Base-by-base conservation (phyloP, 1,140 invertebrate species). In the Drosophila ananassae region DNA sequence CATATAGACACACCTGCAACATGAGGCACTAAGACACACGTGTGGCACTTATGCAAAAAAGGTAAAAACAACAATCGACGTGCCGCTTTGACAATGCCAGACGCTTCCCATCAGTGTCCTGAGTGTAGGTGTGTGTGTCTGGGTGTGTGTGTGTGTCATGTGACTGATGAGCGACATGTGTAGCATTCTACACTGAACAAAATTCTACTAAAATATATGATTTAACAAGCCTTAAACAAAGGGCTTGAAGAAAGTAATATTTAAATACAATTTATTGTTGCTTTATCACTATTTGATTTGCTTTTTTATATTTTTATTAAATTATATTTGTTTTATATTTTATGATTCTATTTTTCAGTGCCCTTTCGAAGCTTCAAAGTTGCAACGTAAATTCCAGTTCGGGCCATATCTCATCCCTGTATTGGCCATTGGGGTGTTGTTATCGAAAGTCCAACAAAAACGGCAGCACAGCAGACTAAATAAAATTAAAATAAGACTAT, bases 11-110 rank as follows among this genome's bases (percentile, higher is more conserved):
- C 34, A 37, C 34, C 34, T 37, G 34, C 34, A 37, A 37, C 34
- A 28, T n/a, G 46, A 52, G 60, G 55, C 47, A 47, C 44, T 50
- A 64, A 41, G 50, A 39, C 69, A 80, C 73, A 75, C 60, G 57
- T 67, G 68, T 55, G 83, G 71, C 81, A 87, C 76, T 89, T 87
- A 87, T 87, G 83, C 83, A 89, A 87, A 87, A 87, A 87, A 87
- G 84, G 71, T 76, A 87, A 67, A 69, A 89, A 89, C 78, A 87
- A 89, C 83, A 87, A 82, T 76, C 75, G 76, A 87, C 82, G 82
- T 87, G 77, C 82, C 83, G 67, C 82, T 89, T 82, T 89, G 82
- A 89, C 82, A 87, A 79, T 82, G 78, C 64, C 82, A 87, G 81
- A 85, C 81, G 81, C 64, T 63, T 21, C 61, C 58, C 56, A 39